Percentiles rank a stretch among this genome's conserved stretches.
These are phyloP conservation scores for Urocolius indicus DNA, from an alignment of 2,113 vertebrate genomes.

Conservation along the genomic window DNA sequence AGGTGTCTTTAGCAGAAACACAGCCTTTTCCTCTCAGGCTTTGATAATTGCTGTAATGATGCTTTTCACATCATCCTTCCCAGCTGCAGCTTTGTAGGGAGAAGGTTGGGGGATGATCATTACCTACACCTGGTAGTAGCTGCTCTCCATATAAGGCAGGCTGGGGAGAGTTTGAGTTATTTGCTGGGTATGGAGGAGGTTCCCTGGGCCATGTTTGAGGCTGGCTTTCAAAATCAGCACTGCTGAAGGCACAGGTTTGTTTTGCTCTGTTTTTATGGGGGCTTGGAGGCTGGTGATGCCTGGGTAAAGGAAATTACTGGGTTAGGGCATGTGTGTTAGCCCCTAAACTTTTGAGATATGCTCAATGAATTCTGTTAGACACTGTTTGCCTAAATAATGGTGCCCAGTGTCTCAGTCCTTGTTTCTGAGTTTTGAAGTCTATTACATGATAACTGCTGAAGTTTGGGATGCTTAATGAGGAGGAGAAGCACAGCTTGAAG, in stretches of 20 bases:
- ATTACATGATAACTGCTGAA: too few species aligned
- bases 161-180: accelerated
- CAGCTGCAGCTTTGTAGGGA: neutral
- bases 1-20: neutral
- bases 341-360: accelerated
- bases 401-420: neutral
- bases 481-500: accelerated
- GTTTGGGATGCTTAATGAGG: neutral
- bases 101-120: neutral
- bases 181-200: accelerated
- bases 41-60: too few species aligned
- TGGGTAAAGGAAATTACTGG: accelerated
- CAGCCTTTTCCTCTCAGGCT: neutral
- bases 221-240: accelerated
- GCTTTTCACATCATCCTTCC: neutral
- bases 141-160: neutral
- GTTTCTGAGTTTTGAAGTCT: neutral
- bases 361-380: accelerated
- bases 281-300: accelerated
- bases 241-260: neutral
- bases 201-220: accelerated
- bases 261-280: accelerated
- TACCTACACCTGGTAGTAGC: neutral
- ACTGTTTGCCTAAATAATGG: accelerated
- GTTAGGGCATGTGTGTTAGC: accelerated